A percentile compares a stretch with the other conserved stretches of the same genome.
Conservation (phyloP, 2,113 vertebrate genomes). For the Dipodomys stephensi region DNA sequence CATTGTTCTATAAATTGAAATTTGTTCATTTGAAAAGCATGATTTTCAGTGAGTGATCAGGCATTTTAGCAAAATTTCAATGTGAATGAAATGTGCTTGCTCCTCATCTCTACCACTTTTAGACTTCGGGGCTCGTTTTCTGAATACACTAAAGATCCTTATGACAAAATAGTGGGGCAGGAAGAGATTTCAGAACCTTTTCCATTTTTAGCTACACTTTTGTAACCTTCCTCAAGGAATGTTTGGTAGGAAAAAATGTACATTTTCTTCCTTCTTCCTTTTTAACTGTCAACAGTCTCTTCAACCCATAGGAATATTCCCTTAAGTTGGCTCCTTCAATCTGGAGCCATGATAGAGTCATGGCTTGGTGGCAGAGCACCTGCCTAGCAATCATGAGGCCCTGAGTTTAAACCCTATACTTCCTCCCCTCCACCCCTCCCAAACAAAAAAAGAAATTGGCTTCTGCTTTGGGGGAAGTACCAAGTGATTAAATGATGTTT, state of each 20-base stretch:
- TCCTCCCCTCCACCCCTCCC: too few species aligned
- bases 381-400: too few species aligned
- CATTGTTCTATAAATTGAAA: background rate
- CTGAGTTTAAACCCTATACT: too few species aligned
- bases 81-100: conserved; percentile 16
- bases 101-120: background rate
- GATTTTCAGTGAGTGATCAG: conserved; percentile 27
- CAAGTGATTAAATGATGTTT: conserved; percentile 36
- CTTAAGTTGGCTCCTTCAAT: background rate
- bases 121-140: background rate
- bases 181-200: conserved; percentile 21
- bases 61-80: background rate
- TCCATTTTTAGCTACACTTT: background rate
- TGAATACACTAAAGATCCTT: background rate
- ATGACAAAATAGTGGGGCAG: background rate
- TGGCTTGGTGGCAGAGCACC: too few species aligned
- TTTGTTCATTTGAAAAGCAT: conserved; percentile 13
- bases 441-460: too few species aligned
- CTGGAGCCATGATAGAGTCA: too few species aligned
- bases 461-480: background rate
- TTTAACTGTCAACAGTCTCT: background rate
- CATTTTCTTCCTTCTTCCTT: background rate
- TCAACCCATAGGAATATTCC: background rate
- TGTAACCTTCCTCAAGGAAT: conserved; percentile 4
- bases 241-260: background rate